Percentiles rank a stretch among this genome's conserved stretches.
These are phyloP conservation scores for Masticophis lateralis DNA, from an alignment of 2,797 vertebrate genomes.

Conservation along the genomic window DNA sequence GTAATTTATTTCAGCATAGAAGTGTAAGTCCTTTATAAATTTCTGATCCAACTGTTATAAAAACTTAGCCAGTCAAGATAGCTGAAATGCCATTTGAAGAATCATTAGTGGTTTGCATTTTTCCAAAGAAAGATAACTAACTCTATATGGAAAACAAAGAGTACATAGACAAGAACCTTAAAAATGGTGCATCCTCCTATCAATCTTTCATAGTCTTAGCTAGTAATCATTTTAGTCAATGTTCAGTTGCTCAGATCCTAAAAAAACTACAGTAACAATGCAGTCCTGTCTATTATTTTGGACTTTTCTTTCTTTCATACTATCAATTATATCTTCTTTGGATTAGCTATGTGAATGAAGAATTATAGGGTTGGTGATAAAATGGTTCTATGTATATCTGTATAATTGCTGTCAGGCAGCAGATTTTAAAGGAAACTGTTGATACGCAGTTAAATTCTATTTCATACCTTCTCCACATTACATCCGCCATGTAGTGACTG, in stretches of 20 bases:
- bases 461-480: background rate
- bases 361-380: background rate
- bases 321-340: background rate
- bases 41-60: background rate
- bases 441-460: background rate
- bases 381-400: background rate
- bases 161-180: background rate
- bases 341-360: background rate
- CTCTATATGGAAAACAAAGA: background rate
- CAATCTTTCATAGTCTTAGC: background rate
- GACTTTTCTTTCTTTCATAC: background rate
- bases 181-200: background rate
- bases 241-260: background rate
- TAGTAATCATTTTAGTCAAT: background rate
- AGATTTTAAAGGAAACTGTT: background rate
- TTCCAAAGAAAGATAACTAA: background rate
- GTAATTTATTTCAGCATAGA: slow-evolving; percentile 2
- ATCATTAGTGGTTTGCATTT: background rate
- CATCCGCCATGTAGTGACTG: background rate
- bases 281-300: background rate
- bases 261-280: background rate
- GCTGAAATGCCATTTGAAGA: background rate
- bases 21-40: background rate
- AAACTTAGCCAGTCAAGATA: background rate
- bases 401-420: background rate